A percentile compares a stretch with the other conserved stretches of the same genome.
phyloP scores from a whole-genome alignment of 1,140 invertebrate species.

The Drosophila fuyamai region DNA sequence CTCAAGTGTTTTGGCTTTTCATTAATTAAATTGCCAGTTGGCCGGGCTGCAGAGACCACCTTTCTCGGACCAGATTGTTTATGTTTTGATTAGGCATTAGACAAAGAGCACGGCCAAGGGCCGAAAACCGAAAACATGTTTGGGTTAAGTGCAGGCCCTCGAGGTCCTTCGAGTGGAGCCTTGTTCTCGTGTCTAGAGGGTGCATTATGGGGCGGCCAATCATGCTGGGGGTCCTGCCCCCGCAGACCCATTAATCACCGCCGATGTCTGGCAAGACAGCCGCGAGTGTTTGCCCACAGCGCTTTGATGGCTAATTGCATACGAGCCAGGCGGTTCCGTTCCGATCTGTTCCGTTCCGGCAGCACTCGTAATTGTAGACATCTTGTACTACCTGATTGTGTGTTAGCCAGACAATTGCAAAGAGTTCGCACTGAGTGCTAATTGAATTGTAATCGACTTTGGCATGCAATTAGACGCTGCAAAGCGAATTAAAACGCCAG shows the following conservation, averaged over 20 bases:
- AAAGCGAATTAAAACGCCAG: background rate
- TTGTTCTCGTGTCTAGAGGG: conserved; percentile 67
- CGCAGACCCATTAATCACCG: conserved; percentile 67
- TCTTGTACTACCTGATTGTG: conserved; percentile 69
- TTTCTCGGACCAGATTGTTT: conserved; percentile 29
- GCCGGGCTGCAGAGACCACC: conserved; percentile 1
- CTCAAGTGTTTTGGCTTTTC: conserved; percentile 69
- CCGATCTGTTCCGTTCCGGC: conserved; percentile 4
- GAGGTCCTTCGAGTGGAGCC: conserved; percentile 33
- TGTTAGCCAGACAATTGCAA: conserved; percentile 44
- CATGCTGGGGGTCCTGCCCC: conserved; percentile 24
- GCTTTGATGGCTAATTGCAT: conserved; percentile 69
- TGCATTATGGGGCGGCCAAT: conserved; percentile 63
- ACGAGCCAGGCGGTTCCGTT: conserved; percentile 23
- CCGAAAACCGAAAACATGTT: conserved; percentile 65
- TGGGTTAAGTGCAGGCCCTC: conserved; percentile 58
- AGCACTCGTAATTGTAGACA: conserved; percentile 61
- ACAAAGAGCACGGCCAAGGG: conserved; percentile 31
- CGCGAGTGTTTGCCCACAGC: conserved; percentile 59
- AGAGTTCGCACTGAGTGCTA: conserved; percentile 44
- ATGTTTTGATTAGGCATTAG: conserved; percentile 71
- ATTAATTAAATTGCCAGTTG: conserved; percentile 68
- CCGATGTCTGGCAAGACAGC: conserved; percentile 60
- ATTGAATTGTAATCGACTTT: conserved; percentile 72
- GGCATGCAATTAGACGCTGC: conserved; percentile 26